A percentile compares a stretch with the other conserved stretches of the same genome.
Evolutionary conservation across 2,888 invertebrate species (phyloP).

Genomic region (Napeogenes sylphis): DNA sequence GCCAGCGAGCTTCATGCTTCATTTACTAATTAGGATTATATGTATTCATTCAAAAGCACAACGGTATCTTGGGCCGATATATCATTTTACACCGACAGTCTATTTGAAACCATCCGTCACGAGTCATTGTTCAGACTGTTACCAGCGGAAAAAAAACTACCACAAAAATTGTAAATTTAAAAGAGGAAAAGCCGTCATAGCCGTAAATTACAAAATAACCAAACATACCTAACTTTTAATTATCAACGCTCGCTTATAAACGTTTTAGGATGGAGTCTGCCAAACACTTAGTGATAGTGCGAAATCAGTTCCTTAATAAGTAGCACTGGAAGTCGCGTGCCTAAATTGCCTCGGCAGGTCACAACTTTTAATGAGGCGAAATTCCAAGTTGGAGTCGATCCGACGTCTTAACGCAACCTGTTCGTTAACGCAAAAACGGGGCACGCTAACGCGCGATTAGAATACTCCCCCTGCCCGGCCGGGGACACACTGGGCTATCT

Average conservation of each 20-base stretch:
- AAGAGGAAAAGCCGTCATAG: not conserved
- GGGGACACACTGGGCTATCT: conserved; percentile 48
- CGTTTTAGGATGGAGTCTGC: conserved; percentile 19
- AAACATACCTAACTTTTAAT: not conserved
- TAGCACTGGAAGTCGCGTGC: conserved; percentile 58
- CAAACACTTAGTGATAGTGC: conserved; percentile 52
- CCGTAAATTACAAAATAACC: not conserved
- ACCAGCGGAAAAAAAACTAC: too few relatives aligned
- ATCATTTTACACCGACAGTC: not conserved
- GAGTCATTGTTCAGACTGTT: not conserved
- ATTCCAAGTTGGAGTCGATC: conserved; percentile 68
- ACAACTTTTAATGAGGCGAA: conserved; percentile 78
- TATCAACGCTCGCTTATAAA: conserved; percentile 14
- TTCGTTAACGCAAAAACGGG: conserved; percentile 77
- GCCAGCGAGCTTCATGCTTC: conserved; percentile 21
- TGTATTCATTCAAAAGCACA: conserved; percentile 22
- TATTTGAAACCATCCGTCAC: not conserved
- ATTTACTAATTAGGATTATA: conserved; percentile 9
- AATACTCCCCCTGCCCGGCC: conserved; percentile 60
- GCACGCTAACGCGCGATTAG: conserved; percentile 76
- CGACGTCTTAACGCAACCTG: conserved; percentile 74
- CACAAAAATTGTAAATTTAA: too few relatives aligned
- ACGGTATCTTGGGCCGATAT: conserved; percentile 12
- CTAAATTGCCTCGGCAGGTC: conserved; percentile 75
- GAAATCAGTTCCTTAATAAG: conserved; percentile 68